phyloP scores from a whole-genome alignment of 2,797 vertebrate species.

The Fundulus diaphanus region DNA sequence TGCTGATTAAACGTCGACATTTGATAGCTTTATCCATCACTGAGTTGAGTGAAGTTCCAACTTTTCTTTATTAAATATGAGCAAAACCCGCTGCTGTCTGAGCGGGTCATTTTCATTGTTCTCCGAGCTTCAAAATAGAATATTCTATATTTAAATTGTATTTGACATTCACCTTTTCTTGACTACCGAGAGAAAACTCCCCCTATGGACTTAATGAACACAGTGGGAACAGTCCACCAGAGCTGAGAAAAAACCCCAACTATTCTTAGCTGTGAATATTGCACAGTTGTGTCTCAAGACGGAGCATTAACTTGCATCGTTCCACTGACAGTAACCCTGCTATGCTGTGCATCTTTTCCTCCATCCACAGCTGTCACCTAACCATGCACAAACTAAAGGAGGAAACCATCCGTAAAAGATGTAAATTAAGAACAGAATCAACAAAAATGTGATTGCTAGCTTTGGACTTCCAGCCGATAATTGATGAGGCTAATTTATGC shows the following conservation, averaged over 20 bases:
- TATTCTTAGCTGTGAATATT: slow-evolving; percentile 42
- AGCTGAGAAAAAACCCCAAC: slow-evolving; percentile 38
- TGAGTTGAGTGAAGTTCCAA: slow-evolving; percentile 31
- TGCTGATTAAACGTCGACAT: slow-evolving; percentile 12
- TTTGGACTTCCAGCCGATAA: slow-evolving; percentile 41
- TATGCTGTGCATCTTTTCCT: slow-evolving; percentile 6
- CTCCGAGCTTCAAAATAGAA: slow-evolving; percentile 23
- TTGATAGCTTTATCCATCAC: slow-evolving; percentile 34
- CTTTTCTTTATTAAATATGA: slow-evolving; percentile 26
- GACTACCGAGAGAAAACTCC: slow-evolving; percentile 35
- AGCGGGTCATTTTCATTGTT: slow-evolving; percentile 10
- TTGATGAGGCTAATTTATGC: slow-evolving; percentile 48
- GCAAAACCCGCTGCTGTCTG: slow-evolving; percentile 32
- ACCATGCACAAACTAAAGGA: slow-evolving; percentile 17
- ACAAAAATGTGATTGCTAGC: slow-evolving; percentile 42
- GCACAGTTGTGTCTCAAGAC: slow-evolving; percentile 23
- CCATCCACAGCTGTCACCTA: slow-evolving; percentile 19
- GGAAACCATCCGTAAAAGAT: slow-evolving; percentile 43
- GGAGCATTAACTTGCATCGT: slow-evolving; percentile 41
- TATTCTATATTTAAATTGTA: slow-evolving; percentile 37
- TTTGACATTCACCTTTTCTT: slow-evolving; percentile 28
- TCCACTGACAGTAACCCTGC: slow-evolving; percentile 31
- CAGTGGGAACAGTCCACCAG: slow-evolving; percentile 33
- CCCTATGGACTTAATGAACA: slow-evolving; percentile 47
- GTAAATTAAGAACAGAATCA: slow-evolving; percentile 42